Evolutionary conservation across 2,797 vertebrate species (phyloP).

Genomic region (Pachyuromys duprasi): DNA sequence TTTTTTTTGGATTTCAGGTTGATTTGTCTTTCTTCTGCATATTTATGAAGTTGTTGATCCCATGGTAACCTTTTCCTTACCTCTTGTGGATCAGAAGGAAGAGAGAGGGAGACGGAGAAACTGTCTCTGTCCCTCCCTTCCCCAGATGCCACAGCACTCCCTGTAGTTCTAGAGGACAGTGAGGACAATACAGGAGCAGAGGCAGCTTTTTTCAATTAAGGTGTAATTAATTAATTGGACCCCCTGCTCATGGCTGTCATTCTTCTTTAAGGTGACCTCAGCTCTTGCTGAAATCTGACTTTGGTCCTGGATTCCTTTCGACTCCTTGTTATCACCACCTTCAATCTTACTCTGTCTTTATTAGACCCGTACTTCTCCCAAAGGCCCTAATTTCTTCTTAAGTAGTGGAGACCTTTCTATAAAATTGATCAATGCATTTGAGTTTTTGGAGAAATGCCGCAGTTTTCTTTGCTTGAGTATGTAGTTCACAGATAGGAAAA

Average conservation of each 20-base stretch:
- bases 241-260: constrained; percentile 59
- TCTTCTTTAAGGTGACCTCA: constrained; percentile 73
- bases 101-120: neutral
- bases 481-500: neutral
- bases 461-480: neutral
- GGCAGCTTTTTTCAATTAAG: constrained; percentile 51
- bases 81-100: neutral
- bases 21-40: constrained; percentile 85
- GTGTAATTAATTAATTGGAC: constrained; percentile 71
- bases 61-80: constrained; percentile 50
- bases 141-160: neutral
- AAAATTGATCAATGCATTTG: constrained; percentile 4
- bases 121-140: neutral
- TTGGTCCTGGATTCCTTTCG: constrained; percentile 22
- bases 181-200: constrained; percentile 41
- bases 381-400: constrained; percentile 33
- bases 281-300: constrained; percentile 55
- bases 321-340: neutral
- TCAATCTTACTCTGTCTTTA: neutral
- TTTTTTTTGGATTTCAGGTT: constrained; percentile 83
- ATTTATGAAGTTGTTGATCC: constrained; percentile 79
- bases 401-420: constrained; percentile 3
- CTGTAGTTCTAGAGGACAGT: constrained; percentile 48
- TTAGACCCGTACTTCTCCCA: neutral
- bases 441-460: neutral